These are phyloP conservation scores for Callyntrura guangdongensis DNA, from an alignment of 2,888 invertebrate genomes.

Conservation along the genomic window DNA sequence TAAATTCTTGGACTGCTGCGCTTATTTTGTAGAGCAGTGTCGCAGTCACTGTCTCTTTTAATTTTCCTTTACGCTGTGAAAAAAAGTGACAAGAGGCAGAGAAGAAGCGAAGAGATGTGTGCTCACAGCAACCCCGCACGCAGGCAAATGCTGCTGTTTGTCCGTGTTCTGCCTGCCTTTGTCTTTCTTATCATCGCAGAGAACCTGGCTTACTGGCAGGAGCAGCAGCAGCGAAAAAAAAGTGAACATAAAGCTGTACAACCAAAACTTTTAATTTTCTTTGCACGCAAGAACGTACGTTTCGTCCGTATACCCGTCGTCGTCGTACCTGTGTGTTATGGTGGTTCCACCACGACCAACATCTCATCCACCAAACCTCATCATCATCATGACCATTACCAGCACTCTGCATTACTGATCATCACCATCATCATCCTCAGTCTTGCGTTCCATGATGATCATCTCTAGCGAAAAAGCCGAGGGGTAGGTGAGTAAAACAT, in stretches of 20 bases:
- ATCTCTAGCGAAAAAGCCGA: no score
- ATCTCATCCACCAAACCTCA: neutral
- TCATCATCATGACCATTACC: neutral
- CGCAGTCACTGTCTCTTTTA: neutral
- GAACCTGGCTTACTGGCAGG: neutral
- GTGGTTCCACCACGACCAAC: conserved; percentile 21
- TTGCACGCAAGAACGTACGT: neutral
- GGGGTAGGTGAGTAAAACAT: no score
- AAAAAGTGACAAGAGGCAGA: neutral
- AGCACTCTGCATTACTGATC: neutral
- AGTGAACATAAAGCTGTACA: neutral
- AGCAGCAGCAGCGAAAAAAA: conserved; percentile 10
- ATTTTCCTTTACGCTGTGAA: conserved; percentile 5
- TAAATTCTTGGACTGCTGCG: neutral
- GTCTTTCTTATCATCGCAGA: conserved; percentile 32
- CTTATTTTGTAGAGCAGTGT: conserved; percentile 14
- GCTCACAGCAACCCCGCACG: conserved; percentile 74
- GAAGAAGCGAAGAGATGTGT: conserved; percentile 44
- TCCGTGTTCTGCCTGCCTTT: conserved; percentile 71
- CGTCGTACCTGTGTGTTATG: neutral
- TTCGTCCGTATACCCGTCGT: neutral
- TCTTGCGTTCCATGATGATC: no score
- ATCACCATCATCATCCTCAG: neutral
- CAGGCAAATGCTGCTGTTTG: conserved; percentile 70
- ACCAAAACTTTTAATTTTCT: neutral